Evolutionary conservation across 2,888 invertebrate genomes (phyloP).

Genomic region (Acronicta alni): DNA sequence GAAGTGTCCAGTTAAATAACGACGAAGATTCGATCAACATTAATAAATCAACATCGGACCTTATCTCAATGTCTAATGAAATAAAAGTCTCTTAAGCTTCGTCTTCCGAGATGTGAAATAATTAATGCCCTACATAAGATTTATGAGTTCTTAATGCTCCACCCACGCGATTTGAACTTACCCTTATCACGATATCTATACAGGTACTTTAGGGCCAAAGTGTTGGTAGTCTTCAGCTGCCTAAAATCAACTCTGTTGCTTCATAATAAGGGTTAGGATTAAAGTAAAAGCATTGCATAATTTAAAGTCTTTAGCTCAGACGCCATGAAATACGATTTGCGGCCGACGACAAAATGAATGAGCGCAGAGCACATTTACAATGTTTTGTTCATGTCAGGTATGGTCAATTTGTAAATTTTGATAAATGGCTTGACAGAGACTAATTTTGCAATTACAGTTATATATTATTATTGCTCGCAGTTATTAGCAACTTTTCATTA

Average conservation of each 20-base stretch:
- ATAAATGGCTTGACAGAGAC: conserved; percentile 49
- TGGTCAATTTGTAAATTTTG: conserved; percentile 58
- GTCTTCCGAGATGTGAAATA: conserved; percentile 72
- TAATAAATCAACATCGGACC: conserved; percentile 77
- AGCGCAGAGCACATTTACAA: conserved; percentile 66
- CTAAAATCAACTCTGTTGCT: conserved; percentile 40
- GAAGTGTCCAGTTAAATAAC: conserved; percentile 66
- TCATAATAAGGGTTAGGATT: conserved; percentile 41
- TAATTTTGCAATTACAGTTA: conserved; percentile 53
- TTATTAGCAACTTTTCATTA: conserved; percentile 18
- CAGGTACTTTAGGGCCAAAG: conserved; percentile 60
- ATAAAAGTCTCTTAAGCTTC: conserved; percentile 74
- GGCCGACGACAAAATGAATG: conserved; percentile 71
- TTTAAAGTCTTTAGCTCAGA: conserved; percentile 55
- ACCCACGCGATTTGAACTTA: conserved; percentile 73
- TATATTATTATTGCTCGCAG: conserved; percentile 21
- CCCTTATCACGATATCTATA: conserved; percentile 65
- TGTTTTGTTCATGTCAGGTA: conserved; percentile 64
- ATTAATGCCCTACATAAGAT: conserved; percentile 78
- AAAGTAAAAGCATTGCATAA: conserved; percentile 40
- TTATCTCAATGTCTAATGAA: conserved; percentile 80
- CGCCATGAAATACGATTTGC: conserved; percentile 68
- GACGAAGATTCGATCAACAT: conserved; percentile 69
- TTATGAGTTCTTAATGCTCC: conserved; percentile 84
- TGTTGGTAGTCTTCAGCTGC: conserved; percentile 15